phyloP scores from a whole-genome alignment of 1,140 invertebrate species.

The Gonatopus flavifemur region DNA sequence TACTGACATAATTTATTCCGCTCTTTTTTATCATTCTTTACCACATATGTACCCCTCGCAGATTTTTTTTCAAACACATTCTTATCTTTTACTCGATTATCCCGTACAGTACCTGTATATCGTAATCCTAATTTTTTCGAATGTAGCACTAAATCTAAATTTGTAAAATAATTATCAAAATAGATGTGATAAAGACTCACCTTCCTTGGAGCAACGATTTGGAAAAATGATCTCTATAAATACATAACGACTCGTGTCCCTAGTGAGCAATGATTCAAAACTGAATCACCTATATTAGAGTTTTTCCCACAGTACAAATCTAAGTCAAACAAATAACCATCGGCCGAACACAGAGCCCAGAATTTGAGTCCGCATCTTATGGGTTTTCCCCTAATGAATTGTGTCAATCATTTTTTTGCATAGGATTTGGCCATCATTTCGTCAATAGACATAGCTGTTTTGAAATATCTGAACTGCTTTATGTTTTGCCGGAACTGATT shows the following conservation, averaged over 20 bases:
- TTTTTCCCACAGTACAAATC: constrained; percentile 43
- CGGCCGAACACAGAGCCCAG: constrained; percentile 37
- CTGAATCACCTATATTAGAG: constrained; percentile 2
- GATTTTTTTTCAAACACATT: constrained; percentile 8
- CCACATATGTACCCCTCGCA: neutral
- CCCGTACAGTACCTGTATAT: constrained; percentile 16
- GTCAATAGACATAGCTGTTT: constrained; percentile 37
- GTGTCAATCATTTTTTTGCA: constrained; percentile 44
- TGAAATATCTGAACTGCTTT: constrained; percentile 21
- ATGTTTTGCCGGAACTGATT: constrained; percentile 28
- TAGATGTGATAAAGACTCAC: constrained; percentile 10
- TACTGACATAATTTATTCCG: constrained; percentile 15
- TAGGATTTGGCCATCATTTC: constrained; percentile 46
- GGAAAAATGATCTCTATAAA: constrained; percentile 13
- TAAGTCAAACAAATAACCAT: constrained; percentile 41
- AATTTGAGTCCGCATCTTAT: constrained; percentile 41
- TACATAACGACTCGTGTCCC: constrained; percentile 15
- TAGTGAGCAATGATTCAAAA: constrained; percentile 11
- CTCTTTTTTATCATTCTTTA: constrained; percentile 14
- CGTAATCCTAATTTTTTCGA: constrained; percentile 9
- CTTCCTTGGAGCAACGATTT: constrained; percentile 4
- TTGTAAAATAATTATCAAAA: constrained; percentile 18
- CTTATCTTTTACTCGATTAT: constrained; percentile 13
- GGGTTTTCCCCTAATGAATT: constrained; percentile 47
- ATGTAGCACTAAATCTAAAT: constrained; percentile 14